A percentile compares a stretch with the other conserved stretches of the same genome.
Conservation (phyloP, 2,113 vertebrate species). For the Oncorhynchus masou region DNA sequence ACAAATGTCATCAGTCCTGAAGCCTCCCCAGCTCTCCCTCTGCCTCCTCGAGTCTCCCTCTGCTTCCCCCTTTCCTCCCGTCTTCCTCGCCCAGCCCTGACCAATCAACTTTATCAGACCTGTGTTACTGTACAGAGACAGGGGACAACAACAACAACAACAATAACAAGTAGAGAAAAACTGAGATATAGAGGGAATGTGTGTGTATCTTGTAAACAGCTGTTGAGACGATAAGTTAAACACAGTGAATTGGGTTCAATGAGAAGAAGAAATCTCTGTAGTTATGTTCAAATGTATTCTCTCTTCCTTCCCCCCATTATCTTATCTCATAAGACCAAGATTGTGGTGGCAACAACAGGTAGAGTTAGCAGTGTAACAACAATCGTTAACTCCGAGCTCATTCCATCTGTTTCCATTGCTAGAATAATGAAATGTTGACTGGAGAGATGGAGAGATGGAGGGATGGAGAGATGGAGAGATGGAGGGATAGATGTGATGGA, state of each 20-base stretch:
- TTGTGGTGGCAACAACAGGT: constrained; percentile 37
- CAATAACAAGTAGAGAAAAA: neutral
- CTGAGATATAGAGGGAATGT: constrained; percentile 4
- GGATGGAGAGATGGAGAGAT: neutral
- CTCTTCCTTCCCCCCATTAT: constrained; percentile 14
- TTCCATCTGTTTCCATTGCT: neutral
- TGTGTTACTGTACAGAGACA: neutral
- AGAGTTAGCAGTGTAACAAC: constrained; percentile 8
- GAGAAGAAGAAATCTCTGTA: constrained; percentile 22
- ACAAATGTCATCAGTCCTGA: constrained; percentile 43
- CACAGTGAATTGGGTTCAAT: constrained; percentile 3
- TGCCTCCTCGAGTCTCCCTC: no score
- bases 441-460: neutral
- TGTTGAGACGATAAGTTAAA: constrained; percentile 37
- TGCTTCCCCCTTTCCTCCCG: constrained; percentile 17
- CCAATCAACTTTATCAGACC: constrained; percentile 30
- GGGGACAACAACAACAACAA: no score
- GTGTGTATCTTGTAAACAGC: constrained; percentile 29
- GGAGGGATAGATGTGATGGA: neutral
- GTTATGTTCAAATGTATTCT: constrained; percentile 24
- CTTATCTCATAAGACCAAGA: constrained; percentile 39
- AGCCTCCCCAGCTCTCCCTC: neutral
- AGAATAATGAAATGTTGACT: neutral
- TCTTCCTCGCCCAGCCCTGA: neutral
- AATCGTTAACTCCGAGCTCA: neutral